These are phyloP conservation scores for Dendrophyllia cribrosa DNA, from an alignment of 64 coral and sea anemone genomes.

Conservation along the genomic window DNA sequence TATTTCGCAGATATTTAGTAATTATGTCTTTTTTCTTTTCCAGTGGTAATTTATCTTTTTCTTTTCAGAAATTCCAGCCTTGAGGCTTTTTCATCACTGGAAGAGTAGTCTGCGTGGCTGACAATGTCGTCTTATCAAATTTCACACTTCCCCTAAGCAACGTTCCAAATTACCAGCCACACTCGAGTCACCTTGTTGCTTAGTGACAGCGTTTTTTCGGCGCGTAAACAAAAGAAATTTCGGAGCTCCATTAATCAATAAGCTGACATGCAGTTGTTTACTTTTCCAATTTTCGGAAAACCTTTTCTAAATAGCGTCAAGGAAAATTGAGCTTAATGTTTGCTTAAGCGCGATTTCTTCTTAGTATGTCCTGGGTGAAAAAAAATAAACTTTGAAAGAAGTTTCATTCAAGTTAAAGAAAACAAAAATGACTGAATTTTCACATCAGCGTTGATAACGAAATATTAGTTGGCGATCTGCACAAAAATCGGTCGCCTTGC, in stretches of 20 bases:
- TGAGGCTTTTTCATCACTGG: neutral
- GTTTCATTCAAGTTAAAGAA: neutral
- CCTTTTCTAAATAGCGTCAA: constrained; percentile 3
- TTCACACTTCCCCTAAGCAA: constrained; percentile 49
- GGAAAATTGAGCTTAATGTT: neutral
- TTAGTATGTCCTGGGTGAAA: no score
- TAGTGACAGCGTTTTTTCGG: constrained; percentile 22
- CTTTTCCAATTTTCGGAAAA: constrained; percentile 14
- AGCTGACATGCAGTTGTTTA: constrained; percentile 11
- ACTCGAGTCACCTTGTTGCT: neutral
- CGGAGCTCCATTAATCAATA: constrained; percentile 31
- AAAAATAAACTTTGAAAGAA: neutral
- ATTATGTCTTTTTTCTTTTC: constrained; percentile 17
- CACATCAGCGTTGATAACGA: neutral
- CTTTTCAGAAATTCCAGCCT: neutral
- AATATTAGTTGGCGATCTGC: neutral
- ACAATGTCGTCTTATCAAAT: constrained; percentile 25
- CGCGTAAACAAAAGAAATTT: constrained; percentile 25
- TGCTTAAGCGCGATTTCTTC: neutral
- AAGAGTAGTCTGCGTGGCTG: neutral
- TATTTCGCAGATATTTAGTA: neutral
- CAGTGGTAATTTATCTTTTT: constrained; percentile 21
- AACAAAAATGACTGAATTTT: no score
- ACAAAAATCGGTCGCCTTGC: neutral
- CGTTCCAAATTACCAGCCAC: neutral